phyloP scores from a whole-genome alignment of 2,888 invertebrate genomes.

The Leptopilina syphax region DNA sequence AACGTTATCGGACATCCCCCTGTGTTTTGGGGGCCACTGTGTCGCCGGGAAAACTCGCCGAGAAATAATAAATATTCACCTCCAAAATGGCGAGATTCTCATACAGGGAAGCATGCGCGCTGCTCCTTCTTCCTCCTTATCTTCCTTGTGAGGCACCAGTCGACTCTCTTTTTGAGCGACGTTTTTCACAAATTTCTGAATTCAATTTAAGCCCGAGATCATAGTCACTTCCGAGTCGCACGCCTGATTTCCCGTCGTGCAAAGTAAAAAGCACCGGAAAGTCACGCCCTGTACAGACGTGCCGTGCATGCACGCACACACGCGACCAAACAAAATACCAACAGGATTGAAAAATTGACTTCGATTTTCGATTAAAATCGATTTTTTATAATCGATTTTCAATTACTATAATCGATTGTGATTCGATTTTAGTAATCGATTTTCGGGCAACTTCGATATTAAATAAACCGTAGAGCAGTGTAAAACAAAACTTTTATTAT shows the following conservation, averaged over 20 bases:
- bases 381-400: too few species aligned
- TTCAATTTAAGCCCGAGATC: background rate
- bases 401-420: too few species aligned
- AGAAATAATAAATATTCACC: slow-evolving; percentile 70
- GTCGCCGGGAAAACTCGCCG: slow-evolving; percentile 23
- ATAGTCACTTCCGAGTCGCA: slow-evolving; percentile 25
- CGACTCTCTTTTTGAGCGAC: slow-evolving; percentile 17
- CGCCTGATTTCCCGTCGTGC: slow-evolving; percentile 30
- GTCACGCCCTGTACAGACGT: slow-evolving; percentile 71
- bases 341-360: background rate
- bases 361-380: too few species aligned
- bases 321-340: slow-evolving; percentile 3
- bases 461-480: too few species aligned
- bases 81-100: slow-evolving; percentile 74
- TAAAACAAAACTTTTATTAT: too few species aligned
- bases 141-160: too few species aligned
- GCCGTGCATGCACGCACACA: slow-evolving; percentile 61
- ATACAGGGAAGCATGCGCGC: slow-evolving; percentile 62
- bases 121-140: slow-evolving; percentile 55
- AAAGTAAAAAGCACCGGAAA: slow-evolving; percentile 59
- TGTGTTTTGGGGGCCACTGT: background rate
- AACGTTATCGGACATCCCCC: slow-evolving; percentile 6
- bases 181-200: slow-evolving; percentile 24
- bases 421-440: too few species aligned
- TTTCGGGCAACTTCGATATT: too few species aligned